Base-by-base conservation (phyloP, 2,113 vertebrate genomes). In the Pluvianellus socialis region DNA sequence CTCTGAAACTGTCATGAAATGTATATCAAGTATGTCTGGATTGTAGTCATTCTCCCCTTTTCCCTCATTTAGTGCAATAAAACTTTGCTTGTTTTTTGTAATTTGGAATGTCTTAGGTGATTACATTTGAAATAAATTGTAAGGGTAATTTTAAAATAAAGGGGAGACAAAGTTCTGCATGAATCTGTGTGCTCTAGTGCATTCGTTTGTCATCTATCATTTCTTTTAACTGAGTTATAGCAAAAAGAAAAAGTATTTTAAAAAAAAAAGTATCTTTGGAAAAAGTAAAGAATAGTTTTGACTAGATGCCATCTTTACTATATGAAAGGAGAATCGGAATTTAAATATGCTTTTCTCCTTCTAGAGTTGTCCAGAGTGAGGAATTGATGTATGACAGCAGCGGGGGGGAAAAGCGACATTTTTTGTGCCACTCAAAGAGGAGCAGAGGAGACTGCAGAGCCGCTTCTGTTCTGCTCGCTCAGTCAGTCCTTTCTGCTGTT, bases 21-120 rank as follows among this genome's bases (percentile, higher is more conserved):
- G 1, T 53, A 1, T 30, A 7, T 68, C 0, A 0, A 15, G 2
- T 56, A 5, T 45, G 6, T 50, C 49, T 76, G 59, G 24, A 22
- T 40, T 65, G 26, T 17, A 71, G 19, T 35, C 42, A n/a, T 3
- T 35, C 4, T 10, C 7, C 6, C 21, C 8, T 67, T 81, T 50
- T 56, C 21, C 47, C 53, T 61, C 14, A 68, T 68, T 71, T 56
- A 52, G 33, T 24, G 27, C 38, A 74, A 16, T 23, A 42, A 91
- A 55, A 63, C 30, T n/a, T 56, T 58, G 10, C 30, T 58, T 0
- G 0, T 56, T 59, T 21, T 77, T 75, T 33, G 20, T 33, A n/a
- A 47, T 74, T 75, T 49, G 38, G 24, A 79, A 55, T 40, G 15
- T 58, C 10, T 42, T 50, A 5, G 28, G 44, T 50, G 27, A 53